Base-by-base conservation (phyloP, 2,797 vertebrate species). In the Alca torda region DNA sequence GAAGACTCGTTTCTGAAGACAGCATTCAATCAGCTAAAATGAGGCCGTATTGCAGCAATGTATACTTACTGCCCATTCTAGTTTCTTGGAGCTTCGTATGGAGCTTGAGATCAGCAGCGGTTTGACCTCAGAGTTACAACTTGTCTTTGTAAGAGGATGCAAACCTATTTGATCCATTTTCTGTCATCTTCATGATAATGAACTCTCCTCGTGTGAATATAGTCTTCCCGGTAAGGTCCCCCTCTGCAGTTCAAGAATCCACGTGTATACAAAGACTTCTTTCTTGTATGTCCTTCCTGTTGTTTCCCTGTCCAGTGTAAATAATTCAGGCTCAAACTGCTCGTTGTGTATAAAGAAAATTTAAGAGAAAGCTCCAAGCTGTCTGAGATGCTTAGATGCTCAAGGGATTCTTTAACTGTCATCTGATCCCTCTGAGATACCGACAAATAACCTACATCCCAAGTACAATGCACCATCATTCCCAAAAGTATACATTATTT, bases 371-470 rank as follows among this genome's bases (percentile, higher is more conserved):
- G 9, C 9, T 90, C 61, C 43, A 85, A 90, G 39, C 16, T 75
- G n/a, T 87, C 68, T 84, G 76, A 84, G 56, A 69, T 81, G n/a
- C 33, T 74, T 91, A 72, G 56, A 31, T 85, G 50, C 84, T 90
- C 90, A 70, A 85, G 78, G 33, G 87, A 83, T 93, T 90, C n/a
- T 82, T 90, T 93, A 86, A 95, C 78, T 0, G 0, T 73, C 73
- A 45, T 63, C 41, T 59, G 33, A 90, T 87, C 13, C 96, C 90
- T 95, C 68, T 74, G 93, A 93, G 89, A 77, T 43, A n/a, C 11
- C 81, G 68, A 50, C 76, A 88, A 90, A 95, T 94, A 96, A 95
- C 89, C 72, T 96, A 94, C 63, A 93, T 94, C 89, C 72, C 79
- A 82, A 92, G 46, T 82, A 95, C 39, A 86, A 57, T 60, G 74